A percentile compares a stretch with the other conserved stretches of the same genome.
phyloP scores from a whole-genome alignment of 2,797 vertebrate genomes.

The Gadopsis marmoratus region DNA sequence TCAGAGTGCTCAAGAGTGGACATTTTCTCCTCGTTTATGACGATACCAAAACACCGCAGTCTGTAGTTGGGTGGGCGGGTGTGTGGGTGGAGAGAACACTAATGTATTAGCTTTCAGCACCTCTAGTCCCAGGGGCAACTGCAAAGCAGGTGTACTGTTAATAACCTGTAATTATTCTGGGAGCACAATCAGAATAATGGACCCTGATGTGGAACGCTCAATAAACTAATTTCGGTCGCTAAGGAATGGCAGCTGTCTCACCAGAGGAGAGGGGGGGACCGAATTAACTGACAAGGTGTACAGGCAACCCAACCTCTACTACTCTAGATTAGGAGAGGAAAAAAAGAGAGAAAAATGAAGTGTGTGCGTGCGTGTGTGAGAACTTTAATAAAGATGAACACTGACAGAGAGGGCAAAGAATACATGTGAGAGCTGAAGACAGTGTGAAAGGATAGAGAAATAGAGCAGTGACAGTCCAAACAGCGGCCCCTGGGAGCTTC shows the following conservation, averaged over 20 bases:
- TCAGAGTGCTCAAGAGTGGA: background rate
- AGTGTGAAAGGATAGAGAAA: constrained; percentile 29
- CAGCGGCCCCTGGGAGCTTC: constrained; percentile 58
- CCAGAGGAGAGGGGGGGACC: constrained; percentile 10
- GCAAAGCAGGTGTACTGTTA: constrained; percentile 69
- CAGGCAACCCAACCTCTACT: constrained; percentile 55
- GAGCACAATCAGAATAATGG: constrained; percentile 61
- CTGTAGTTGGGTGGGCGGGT: constrained; percentile 16
- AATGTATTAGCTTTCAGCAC: constrained; percentile 46
- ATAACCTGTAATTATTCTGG: constrained; percentile 68
- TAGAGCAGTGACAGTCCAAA: constrained; percentile 34
- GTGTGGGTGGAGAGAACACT: constrained; percentile 47
- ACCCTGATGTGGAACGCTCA: constrained; percentile 52
- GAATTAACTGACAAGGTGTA: constrained; percentile 45
- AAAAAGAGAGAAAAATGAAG: constrained; percentile 4
- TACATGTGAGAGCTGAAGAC: constrained; percentile 29
- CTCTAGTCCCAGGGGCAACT: constrained; percentile 48
- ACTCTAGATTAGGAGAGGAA: constrained; percentile 27
- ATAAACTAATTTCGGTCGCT: constrained; percentile 55
- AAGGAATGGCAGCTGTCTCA: constrained; percentile 57
- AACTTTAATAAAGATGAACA: constrained; percentile 12
- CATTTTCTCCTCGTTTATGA: constrained; percentile 8
- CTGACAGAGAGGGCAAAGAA: constrained; percentile 25
- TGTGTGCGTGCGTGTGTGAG: background rate
- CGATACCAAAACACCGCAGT: constrained; percentile 11